Base-by-base conservation (phyloP, 92 coral and sea anemone genomes). In the Bergia puertoricense region DNA sequence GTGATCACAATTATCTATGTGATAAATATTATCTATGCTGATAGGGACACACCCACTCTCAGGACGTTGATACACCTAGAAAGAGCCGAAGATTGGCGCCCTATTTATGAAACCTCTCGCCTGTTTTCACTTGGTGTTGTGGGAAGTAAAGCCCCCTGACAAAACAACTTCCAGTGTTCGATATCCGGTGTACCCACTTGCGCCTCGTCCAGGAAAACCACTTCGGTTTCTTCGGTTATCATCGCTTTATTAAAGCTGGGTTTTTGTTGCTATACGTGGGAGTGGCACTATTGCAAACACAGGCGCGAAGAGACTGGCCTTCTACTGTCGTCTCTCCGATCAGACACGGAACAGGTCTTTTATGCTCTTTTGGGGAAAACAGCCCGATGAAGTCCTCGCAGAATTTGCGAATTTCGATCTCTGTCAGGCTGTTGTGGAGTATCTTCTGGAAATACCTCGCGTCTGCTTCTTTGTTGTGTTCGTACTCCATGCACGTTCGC, bases 231-330 rank as follows among this genome's bases (percentile, higher is more conserved):
- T 20, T 13, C 68, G 30, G 85, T 88, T 18, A 92, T 90, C 93
- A 90, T 90, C 23, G 91, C 82, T 48, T 92, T 90, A 48, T 92
- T 92, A 42, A 90, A 90, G 30, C 76, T 92, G 90, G 0, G 89
- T 90, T 18, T 90, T 89, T 13, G 82, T 81, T 2, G 91, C 89
- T 14, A 92, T 86, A 8, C 81, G 87, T n/a, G 15, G 40, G 1
- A 81, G 86, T 1, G 85, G 81, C 6, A 88, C 74, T 5, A 89
- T 71, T 36, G 79, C 88, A 38, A 91, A 83, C 5, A 91, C 77
- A 4, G 93, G 94, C 3, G 76, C 46, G 38, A 90, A 92, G 36
- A 92, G 74, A 22, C 94, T 92, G 1, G 91, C 90, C 79, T 89
- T 90, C 0, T 91, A 23, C 92, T 92, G 79, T 86, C 85, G 0